Evolutionary conservation across 35 echinoderm and acorn worm genomes (phyloP), one percentile per base, ranked within the genome.

Genomic region (Amphiura filiformis): DNA sequence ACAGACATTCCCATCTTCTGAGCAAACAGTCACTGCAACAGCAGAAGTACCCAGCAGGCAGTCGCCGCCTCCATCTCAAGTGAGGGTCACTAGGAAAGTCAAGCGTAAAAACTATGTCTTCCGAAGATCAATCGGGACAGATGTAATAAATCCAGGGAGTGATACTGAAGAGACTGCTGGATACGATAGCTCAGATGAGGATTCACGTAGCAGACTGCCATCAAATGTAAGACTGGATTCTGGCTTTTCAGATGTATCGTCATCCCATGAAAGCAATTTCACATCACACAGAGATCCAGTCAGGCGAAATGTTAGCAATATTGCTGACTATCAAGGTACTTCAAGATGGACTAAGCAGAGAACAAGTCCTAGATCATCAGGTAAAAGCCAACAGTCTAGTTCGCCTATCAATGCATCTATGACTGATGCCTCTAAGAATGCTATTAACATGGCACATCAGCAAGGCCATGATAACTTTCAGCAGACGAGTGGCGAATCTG

Each of bases 231-330:
- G 89, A 56, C 52, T 91, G 41, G 89, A 91, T 78, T 91, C 89
- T 78, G 89, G 89, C n/a, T 91, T 91, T 49, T 91, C 89, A 0
- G 89, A 91, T 78, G 44, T 91, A 2, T 75, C 89, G 30, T 91
- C 89, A 35, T 84, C 82, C 49, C 75, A 77, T 91, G 89, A 91
- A 57, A 38, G 11, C 9, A 70, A 23, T 47, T 47, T 47, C 61
- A 11, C 2, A n/a, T 3, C 26, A 70, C 28, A 70, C 11, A 70
- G 61, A 70, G 15, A 18, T 4, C 61, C 61, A 18, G 26, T 70
- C 9, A n/a, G 9, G 28, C 61, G 26, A 70, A 70, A 11, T 1
- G 28, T 11, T 3, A 70, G 61, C 61, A 30, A 5, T 3, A 3
- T 70, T 70, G 61, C 15, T 70, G 9, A 15, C 15, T 20, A 52